Conservation (phyloP, 2,113 vertebrate species). For the Mustela nigripes region DNA sequence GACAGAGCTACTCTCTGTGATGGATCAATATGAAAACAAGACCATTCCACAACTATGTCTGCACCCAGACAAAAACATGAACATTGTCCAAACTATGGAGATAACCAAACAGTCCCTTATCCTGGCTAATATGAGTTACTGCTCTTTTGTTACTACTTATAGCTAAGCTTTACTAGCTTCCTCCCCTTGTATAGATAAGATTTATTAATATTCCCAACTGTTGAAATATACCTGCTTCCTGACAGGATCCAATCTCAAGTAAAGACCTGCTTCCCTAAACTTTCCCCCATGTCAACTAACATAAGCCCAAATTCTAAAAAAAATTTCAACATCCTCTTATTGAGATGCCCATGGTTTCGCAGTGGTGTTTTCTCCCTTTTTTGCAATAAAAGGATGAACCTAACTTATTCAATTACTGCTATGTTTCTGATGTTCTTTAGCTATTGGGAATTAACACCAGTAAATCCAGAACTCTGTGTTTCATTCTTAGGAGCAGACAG, state of each 20-base stretch:
- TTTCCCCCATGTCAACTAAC: not conserved
- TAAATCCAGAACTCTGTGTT: not conserved
- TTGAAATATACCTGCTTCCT: not conserved
- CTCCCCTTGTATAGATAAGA: not conserved
- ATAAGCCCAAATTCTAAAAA: not conserved
- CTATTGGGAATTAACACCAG: not conserved
- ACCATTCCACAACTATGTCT: not conserved
- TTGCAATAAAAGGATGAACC: not conserved
- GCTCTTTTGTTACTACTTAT: not conserved
- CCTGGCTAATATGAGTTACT: not conserved
- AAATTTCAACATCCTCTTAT: not conserved
- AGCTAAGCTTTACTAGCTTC: constrained; percentile 21
- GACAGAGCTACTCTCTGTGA: not conserved
- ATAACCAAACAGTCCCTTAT: not conserved
- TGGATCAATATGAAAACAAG: not conserved
- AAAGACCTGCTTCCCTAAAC: not conserved
- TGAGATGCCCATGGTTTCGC: not conserved
- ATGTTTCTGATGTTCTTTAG: not conserved
- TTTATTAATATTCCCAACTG: not conserved
- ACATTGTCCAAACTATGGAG: not conserved
- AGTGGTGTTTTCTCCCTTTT: not conserved
- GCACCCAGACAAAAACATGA: not conserved
- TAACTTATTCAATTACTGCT: not conserved
- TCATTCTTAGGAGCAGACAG: not conserved
- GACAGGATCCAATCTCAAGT: not conserved